Conservation (phyloP, 1,140 invertebrate species). For the Apis dorsata region DNA sequence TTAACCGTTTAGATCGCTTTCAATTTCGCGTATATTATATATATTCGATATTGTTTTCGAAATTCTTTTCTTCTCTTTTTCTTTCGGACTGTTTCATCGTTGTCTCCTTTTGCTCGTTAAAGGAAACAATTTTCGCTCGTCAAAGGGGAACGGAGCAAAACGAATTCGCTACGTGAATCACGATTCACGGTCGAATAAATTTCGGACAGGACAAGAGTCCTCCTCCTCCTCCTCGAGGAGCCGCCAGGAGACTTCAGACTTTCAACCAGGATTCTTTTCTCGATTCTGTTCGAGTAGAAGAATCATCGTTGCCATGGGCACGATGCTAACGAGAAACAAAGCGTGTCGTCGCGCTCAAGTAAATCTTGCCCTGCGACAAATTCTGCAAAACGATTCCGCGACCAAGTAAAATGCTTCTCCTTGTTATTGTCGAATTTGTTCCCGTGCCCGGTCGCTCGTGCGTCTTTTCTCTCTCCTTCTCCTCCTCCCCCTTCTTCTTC, state of each 20-base stretch:
- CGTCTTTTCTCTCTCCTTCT: not conserved
- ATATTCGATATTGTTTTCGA: not conserved
- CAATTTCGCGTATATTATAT: not conserved
- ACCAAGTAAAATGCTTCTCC: constrained; percentile 31
- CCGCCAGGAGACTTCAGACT: not conserved
- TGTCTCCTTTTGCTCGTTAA: not conserved
- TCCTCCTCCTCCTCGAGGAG: not conserved
- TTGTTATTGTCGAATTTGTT: constrained; percentile 26
- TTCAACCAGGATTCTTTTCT: constrained; percentile 2
- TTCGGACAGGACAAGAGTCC: not conserved
- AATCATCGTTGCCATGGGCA: constrained; percentile 11
- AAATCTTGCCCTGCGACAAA: constrained; percentile 18
- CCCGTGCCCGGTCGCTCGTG: not conserved
- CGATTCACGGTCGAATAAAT: constrained; percentile 33
- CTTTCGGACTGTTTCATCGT: no score
- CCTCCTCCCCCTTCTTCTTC: not conserved
- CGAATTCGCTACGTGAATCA: not conserved
- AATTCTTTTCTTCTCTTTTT: no score
- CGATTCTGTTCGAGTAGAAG: constrained; percentile 13
- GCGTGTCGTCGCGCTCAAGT: constrained; percentile 5
- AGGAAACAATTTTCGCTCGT: not conserved
- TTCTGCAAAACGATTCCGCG: constrained; percentile 15
- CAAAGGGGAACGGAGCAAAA: not conserved
- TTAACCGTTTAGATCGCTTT: not conserved
- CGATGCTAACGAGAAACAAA: constrained; percentile 40